A percentile compares a stretch with the other conserved stretches of the same genome.
phyloP scores from a whole-genome alignment of 2,888 invertebrate species.

The Galerucella calmariensis region DNA sequence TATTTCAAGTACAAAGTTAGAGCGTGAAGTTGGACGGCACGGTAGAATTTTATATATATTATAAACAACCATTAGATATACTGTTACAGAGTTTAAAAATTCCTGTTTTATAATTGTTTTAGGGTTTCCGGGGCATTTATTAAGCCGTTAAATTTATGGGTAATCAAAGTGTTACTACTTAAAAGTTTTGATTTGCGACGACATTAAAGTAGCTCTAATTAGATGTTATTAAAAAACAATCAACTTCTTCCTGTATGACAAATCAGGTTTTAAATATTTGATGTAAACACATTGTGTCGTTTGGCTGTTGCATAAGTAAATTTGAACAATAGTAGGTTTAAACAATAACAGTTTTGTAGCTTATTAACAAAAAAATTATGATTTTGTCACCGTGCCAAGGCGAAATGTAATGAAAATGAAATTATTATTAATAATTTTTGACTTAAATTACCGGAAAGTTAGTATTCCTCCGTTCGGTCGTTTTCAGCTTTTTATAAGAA shows the following conservation, averaged over 20 bases:
- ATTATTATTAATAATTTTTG: not conserved
- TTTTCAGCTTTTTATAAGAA: not conserved
- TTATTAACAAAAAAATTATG: not conserved
- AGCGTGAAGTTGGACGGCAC: too few relatives aligned
- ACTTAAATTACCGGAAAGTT: conserved; percentile 1
- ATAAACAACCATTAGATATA: not conserved
- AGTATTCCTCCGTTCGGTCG: not conserved
- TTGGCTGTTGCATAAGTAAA: not conserved
- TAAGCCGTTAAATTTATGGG: not conserved
- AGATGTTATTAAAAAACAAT: not conserved
- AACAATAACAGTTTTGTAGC: conserved; percentile 4
- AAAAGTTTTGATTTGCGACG: not conserved
- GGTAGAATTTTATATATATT: not conserved
- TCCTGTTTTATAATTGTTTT: not conserved
- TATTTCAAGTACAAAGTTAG: too few relatives aligned
- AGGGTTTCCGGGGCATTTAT: not conserved
- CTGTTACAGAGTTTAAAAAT: not conserved
- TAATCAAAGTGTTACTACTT: not conserved
- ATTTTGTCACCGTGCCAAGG: not conserved
- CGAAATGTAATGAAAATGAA: not conserved
- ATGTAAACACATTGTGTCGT: not conserved
- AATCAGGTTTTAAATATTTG: conserved; percentile 2
- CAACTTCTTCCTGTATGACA: not conserved
- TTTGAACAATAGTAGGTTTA: conserved; percentile 8
- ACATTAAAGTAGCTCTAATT: not conserved